These are phyloP conservation scores for Heteromyza rotundicornis DNA, from an alignment of 2,888 invertebrate species.

Conservation along the genomic window DNA sequence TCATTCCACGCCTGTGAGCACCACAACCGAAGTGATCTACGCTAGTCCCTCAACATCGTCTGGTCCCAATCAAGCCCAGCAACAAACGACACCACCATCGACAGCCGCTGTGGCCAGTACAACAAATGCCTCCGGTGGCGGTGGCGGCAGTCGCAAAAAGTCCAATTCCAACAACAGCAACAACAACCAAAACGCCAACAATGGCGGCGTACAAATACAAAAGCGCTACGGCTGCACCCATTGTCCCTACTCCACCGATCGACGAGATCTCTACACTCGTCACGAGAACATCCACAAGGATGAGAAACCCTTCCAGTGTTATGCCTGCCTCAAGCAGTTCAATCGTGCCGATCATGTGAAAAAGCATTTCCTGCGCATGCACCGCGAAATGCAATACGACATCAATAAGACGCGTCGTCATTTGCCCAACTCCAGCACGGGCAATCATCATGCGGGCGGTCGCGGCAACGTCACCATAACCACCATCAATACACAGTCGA, in stretches of 20 bases:
- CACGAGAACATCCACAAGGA: conserved; percentile 94
- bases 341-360: conserved; percentile 94
- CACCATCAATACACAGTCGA: conserved; percentile 39
- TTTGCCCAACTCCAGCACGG: conserved; percentile 56
- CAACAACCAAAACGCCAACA: conserved; percentile 40
- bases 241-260: conserved; percentile 90
- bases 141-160: conserved; percentile 44
- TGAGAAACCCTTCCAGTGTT: conserved; percentile 93
- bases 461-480: conserved; percentile 60
- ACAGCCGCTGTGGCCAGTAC: conserved; percentile 38
- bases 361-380: conserved; percentile 92
- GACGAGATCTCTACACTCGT: conserved; percentile 87
- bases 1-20: conserved; percentile 30
- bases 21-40: conserved; percentile 49
- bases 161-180: conserved; percentile 37
- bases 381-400: conserved; percentile 87
- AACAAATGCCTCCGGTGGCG: conserved; percentile 35
- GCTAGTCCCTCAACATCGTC: conserved; percentile 55
- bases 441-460: conserved; percentile 68
- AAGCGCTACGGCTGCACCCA: conserved; percentile 86
- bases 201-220: conserved; percentile 58
- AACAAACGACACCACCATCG: conserved; percentile 18
- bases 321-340: conserved; percentile 90
- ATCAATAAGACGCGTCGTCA: conserved; percentile 77
- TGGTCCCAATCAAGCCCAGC: conserved; percentile 16